These are phyloP conservation scores for Megalops cyprinoides DNA, from an alignment of 2,797 vertebrate genomes.

Conservation along the genomic window DNA sequence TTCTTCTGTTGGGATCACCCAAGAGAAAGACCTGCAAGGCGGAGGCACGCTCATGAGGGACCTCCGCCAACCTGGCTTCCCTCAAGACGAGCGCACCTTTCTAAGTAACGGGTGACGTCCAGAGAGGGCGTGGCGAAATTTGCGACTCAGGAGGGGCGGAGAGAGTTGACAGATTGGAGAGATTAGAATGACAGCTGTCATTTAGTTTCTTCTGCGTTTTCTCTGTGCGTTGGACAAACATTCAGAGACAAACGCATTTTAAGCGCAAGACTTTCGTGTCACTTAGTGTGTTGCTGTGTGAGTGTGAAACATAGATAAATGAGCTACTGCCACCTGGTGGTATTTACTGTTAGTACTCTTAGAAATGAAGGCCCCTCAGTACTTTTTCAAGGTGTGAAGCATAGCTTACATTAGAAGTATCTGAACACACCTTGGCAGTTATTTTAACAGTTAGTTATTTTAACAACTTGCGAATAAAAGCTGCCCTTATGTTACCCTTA, in stretches of 20 bases:
- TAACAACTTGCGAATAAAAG: background rate
- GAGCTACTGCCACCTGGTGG: slow-evolving; percentile 31
- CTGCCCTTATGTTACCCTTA: too few species aligned
- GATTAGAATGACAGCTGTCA: background rate
- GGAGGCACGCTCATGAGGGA: background rate
- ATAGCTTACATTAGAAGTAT: background rate
- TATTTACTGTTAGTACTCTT: background rate
- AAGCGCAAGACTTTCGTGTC: background rate
- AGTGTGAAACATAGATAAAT: background rate
- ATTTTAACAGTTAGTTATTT: too few species aligned
- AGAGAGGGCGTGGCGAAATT: background rate
- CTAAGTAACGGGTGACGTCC: background rate
- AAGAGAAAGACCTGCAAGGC: background rate
- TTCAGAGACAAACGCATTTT: background rate
- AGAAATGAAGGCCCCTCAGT: background rate
- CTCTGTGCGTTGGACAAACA: background rate
- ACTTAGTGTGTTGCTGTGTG: background rate
- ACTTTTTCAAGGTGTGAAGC: background rate
- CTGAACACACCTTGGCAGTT: too few species aligned
- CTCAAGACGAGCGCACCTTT: background rate
- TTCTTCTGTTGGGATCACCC: background rate
- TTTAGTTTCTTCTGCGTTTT: background rate
- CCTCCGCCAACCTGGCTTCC: background rate
- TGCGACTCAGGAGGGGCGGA: background rate
- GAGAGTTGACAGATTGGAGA: background rate